Base-by-base conservation (phyloP, 2,888 invertebrate genomes). In the Hyppa rectilinea region DNA sequence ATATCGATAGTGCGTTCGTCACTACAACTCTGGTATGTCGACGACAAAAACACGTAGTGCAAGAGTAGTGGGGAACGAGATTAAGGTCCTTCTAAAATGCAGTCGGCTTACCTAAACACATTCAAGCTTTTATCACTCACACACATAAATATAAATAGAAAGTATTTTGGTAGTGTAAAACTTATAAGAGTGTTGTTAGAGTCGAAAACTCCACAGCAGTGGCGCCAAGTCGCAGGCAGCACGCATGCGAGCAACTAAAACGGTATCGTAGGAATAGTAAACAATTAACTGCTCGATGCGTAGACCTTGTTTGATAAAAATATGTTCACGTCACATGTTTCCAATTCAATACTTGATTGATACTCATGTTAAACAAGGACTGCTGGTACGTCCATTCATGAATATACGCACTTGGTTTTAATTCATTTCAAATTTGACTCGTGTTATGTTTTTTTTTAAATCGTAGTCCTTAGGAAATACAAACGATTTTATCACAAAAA, bases 11-110 rank as follows among this genome's bases (percentile, higher is more conserved):
- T 76, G 75, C 80, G 87, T 84, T 87, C 92, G 75, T 89, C 92
- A 90, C 85, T 83, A 92, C 77, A 84, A 80, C 89, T 87, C 87
- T 90, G 92, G 93, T 92, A 93, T 93, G 92, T 90, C 90, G 90
- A 91, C 90, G 91, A 92, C 91, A 92, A 93, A 94, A 94, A 93
- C 92, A 92, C 80, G 82, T 69, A 83, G 76, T 84, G 88, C 86
- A 88, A 82, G 87, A 88, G 85, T 88, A 88, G 92, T 88, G 91
- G 91, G 92, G 91, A 90, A 87, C 84, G 87, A 89, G 92, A 94
- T 92, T 92, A 93, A 91, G 91, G 91, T 92, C 91, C 92, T 92
- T 92, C 91, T 89, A 92, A 94, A 93, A 94, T 95, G 94, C 95
- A 95, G 91, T 93, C 90, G 89, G 88, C 90, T 92, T 89, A 88